Conservation (phyloP, 1,140 invertebrate species). For the Episyrphus balteatus region DNA sequence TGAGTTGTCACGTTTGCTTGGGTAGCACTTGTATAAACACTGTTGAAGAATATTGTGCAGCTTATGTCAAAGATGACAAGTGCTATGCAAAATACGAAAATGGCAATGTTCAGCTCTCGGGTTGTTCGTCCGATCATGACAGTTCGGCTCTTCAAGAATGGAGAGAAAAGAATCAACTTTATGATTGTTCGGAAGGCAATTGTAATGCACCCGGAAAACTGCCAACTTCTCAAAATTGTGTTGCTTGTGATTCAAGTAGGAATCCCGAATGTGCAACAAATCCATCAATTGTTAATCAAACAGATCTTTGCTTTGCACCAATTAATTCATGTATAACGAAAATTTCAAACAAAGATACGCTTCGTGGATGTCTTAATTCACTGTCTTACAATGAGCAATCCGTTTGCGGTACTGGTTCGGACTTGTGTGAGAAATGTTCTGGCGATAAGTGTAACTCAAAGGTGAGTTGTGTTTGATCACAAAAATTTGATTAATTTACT, state of each 20-base stretch:
- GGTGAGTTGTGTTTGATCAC: slow-evolving; percentile 1
- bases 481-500: not conserved
- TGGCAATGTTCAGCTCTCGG: slow-evolving; percentile 15
- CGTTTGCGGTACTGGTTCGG: slow-evolving; percentile 16
- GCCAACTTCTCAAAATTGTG: slow-evolving; percentile 13
- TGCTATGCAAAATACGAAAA: slow-evolving; percentile 27
- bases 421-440: slow-evolving; percentile 14
- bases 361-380: slow-evolving; percentile 18
- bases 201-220: slow-evolving; percentile 17
- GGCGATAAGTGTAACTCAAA: slow-evolving; percentile 20
- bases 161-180: slow-evolving; percentile 14
- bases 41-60: slow-evolving; percentile 9
- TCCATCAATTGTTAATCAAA: slow-evolving; percentile 7
- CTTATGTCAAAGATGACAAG: slow-evolving; percentile 14
- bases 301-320: slow-evolving; percentile 12
- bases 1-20: slow-evolving; percentile 22
- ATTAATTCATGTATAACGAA: slow-evolving; percentile 16
- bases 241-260: slow-evolving; percentile 24
- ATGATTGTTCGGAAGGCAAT: slow-evolving; percentile 13
- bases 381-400: slow-evolving; percentile 9
- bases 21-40: slow-evolving; percentile 9
- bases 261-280: slow-evolving; percentile 18
- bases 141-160: slow-evolving; percentile 16
- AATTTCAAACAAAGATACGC: slow-evolving; percentile 12
- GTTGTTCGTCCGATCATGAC: slow-evolving; percentile 22